Evolutionary conservation across 2,888 invertebrate genomes (phyloP).

Genomic region (Melipona bicolor): DNA sequence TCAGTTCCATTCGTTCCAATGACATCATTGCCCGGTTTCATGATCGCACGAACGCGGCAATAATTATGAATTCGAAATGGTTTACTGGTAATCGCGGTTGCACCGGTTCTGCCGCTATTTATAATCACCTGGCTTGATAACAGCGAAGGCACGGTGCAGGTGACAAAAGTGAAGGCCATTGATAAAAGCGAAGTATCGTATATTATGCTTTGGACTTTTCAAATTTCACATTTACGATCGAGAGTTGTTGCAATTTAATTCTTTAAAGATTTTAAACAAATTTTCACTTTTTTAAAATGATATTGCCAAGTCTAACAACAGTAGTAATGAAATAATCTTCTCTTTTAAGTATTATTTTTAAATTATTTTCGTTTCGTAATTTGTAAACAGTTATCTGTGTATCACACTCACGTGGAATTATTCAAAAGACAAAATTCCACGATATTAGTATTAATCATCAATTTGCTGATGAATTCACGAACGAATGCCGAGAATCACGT

Average conservation of each 20-base stretch:
- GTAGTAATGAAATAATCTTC: too few species aligned
- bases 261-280: too few species aligned
- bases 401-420: background rate
- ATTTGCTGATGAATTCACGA: background rate
- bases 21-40: constrained; percentile 38
- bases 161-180: constrained; percentile 1
- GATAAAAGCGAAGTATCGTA: constrained; percentile 4
- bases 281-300: too few species aligned
- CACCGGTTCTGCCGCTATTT: constrained; percentile 25
- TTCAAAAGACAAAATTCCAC: background rate
- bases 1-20: constrained; percentile 27
- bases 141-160: background rate
- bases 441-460: background rate
- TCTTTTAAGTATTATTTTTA: too few species aligned
- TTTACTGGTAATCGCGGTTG: constrained; percentile 31
- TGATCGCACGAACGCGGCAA: constrained; percentile 22
- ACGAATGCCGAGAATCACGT: constrained; percentile 27
- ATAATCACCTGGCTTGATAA: constrained; percentile 25
- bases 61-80: constrained; percentile 45
- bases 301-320: background rate
- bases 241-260: background rate
- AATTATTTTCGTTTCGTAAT: too few species aligned
- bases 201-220: background rate
- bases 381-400: too few species aligned
- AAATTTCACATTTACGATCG: background rate